Conservation (phyloP, 2,888 invertebrate genomes). For the Aporophyla lueneburgensis region DNA sequence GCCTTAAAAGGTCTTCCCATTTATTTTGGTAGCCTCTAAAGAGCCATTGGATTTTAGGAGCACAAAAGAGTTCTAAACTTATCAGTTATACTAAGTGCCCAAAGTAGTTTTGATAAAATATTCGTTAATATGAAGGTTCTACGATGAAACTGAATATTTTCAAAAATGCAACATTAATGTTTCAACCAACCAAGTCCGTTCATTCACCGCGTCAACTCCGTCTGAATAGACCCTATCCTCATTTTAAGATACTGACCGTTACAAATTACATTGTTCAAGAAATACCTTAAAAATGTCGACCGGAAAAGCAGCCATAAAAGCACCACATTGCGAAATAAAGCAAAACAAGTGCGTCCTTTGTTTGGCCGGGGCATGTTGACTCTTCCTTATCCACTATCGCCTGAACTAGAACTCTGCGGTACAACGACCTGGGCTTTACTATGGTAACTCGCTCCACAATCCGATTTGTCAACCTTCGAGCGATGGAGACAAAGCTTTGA, state of each 20-base stretch:
- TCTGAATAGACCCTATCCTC: constrained; percentile 22
- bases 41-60: neutral
- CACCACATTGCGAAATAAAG: constrained; percentile 85
- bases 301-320: constrained; percentile 82
- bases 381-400: constrained; percentile 88
- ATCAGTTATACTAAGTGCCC: no score
- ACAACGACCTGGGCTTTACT: constrained; percentile 81
- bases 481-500: constrained; percentile 39
- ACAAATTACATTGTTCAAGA: constrained; percentile 61
- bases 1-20: no score
- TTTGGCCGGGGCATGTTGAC: constrained; percentile 85
- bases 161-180: neutral
- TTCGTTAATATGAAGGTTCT: neutral
- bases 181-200: neutral
- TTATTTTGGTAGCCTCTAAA: neutral
- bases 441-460: constrained; percentile 67
- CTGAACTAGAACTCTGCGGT: constrained; percentile 81
- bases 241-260: constrained; percentile 47
- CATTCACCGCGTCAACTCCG: constrained; percentile 10
- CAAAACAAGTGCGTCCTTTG: constrained; percentile 87
- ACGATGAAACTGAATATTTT: neutral
- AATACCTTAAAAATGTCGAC: constrained; percentile 73
- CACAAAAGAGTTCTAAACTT: neutral
- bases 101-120: constrained; percentile 3
- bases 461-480: constrained; percentile 53